Evolutionary conservation across 2,113 vertebrate genomes (phyloP).

Genomic region (Malurus elegans): DNA sequence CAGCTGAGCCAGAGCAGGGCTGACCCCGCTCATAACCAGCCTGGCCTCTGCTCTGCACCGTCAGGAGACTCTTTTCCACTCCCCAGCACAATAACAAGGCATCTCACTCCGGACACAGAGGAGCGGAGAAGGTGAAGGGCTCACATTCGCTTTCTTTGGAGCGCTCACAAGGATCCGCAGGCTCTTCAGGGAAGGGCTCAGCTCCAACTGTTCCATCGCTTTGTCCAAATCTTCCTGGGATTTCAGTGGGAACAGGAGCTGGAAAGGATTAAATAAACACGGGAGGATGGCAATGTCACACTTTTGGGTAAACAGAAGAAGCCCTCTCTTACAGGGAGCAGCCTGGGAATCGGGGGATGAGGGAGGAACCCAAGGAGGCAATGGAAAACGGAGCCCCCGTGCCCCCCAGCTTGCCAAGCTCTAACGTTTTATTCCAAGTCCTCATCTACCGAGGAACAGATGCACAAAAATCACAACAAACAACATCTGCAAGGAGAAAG

Average conservation of each 20-base stretch:
- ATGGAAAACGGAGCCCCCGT: not conserved
- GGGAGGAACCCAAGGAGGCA: not conserved
- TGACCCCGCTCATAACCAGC: not conserved
- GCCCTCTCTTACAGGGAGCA: not conserved
- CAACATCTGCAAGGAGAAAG: not conserved
- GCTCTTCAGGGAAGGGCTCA: conserved; percentile 78
- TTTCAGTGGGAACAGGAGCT: conserved; percentile 85
- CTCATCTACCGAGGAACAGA: not conserved
- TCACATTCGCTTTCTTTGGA: conserved; percentile 86
- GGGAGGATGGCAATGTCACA: not conserved
- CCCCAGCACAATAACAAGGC: not conserved
- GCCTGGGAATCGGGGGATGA: not conserved
- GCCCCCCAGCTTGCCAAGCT: not conserved
- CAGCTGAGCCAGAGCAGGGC: not conserved
- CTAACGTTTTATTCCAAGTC: conserved; percentile 15
- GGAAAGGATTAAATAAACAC: conserved; percentile 65
- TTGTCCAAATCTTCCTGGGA: conserved; percentile 90
- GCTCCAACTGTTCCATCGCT: conserved; percentile 78
- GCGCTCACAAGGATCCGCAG: conserved; percentile 85
- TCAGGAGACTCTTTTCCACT: not conserved
- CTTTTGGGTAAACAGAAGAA: conserved; percentile 41
- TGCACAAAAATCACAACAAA: conserved; percentile 26
- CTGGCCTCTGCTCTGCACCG: not conserved
- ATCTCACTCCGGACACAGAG: not conserved
- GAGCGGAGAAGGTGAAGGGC: conserved; percentile 45